A percentile compares a stretch with the other conserved stretches of the same genome.
Evolutionary conservation across 2,797 vertebrate genomes (phyloP).

Genomic region (Trachurus trachurus): DNA sequence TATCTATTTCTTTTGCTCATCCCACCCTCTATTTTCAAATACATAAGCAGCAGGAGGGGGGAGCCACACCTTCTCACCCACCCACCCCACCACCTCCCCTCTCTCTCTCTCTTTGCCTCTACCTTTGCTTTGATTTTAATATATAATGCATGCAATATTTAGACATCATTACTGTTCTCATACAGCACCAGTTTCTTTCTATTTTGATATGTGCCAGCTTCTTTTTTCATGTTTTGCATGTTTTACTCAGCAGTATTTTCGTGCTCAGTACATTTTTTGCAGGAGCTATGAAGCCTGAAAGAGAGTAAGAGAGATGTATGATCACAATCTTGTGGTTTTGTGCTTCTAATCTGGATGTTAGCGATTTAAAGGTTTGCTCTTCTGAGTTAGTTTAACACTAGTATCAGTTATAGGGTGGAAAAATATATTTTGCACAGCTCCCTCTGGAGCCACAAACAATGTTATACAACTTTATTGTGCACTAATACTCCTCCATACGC

Average conservation of each 20-base stretch:
- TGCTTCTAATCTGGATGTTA: too few relatives aligned
- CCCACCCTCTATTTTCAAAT: constrained; percentile 45
- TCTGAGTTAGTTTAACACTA: background rate
- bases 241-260: constrained; percentile 4
- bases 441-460: background rate
- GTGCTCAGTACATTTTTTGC: background rate
- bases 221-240: background rate
- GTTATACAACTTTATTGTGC: background rate
- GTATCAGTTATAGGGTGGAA: background rate
- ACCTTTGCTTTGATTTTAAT: background rate
- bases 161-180: background rate
- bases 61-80: constrained; percentile 12
- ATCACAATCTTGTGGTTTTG: background rate
- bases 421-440: background rate
- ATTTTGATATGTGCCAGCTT: background rate
- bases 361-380: background rate
- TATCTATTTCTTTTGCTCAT: constrained; percentile 24
- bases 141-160: constrained; percentile 3
- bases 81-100: background rate
- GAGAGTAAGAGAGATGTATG: background rate
- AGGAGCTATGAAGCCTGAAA: background rate
- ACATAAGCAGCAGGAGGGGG: constrained; percentile 11
- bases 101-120: background rate
- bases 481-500: background rate
- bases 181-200: background rate